These are phyloP conservation scores for Frankliniella intonsa DNA, from an alignment of 2,888 invertebrate genomes.

Conservation along the genomic window DNA sequence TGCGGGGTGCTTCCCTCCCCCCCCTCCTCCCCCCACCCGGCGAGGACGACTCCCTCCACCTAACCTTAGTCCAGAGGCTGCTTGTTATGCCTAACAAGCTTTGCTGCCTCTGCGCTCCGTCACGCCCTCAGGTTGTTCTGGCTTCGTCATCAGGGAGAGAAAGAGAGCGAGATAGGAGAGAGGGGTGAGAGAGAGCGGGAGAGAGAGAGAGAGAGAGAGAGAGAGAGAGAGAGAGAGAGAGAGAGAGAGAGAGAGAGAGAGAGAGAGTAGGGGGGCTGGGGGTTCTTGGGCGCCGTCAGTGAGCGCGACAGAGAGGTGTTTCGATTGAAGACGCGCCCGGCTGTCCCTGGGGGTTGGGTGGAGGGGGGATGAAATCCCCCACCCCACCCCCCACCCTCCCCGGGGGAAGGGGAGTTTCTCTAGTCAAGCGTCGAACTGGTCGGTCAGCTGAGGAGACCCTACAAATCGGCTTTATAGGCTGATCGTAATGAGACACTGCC, in stretches of 20 bases:
- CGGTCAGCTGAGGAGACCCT: background rate
- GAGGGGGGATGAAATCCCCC: no score
- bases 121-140: background rate
- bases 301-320: no score
- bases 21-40: no score
- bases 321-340: no score
- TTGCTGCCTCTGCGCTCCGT: background rate
- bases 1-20: no score
- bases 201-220: background rate
- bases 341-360: no score
- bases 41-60: no score
- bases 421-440: background rate
- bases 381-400: background rate
- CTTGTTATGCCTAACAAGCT: constrained; percentile 10
- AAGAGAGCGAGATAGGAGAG: background rate
- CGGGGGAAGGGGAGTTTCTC: background rate
- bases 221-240: background rate
- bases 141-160: background rate
- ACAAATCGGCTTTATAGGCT: background rate
- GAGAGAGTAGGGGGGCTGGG: no score
- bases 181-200: background rate
- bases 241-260: background rate
- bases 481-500: no score
- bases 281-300: no score
- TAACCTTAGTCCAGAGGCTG: no score